A percentile compares a stretch with the other conserved stretches of the same genome.
Evolutionary conservation across 2,888 invertebrate species (phyloP).

Genomic region (Meiosimyza decipiens): DNA sequence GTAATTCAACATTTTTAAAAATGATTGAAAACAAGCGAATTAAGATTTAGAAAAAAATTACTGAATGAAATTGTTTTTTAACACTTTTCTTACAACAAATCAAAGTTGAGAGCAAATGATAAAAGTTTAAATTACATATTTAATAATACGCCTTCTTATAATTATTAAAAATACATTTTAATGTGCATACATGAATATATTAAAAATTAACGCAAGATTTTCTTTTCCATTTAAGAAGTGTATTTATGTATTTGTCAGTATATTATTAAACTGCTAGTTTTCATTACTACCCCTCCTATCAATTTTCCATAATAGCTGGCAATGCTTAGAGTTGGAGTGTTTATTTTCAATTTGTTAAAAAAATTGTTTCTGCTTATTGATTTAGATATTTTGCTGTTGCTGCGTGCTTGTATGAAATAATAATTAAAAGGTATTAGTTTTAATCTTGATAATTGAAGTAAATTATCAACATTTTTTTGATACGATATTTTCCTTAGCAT

Average conservation of each 20-base stretch:
- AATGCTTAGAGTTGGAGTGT: conserved; percentile 36
- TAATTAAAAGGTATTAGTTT: not conserved
- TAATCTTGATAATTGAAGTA: no score
- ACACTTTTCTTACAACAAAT: not conserved
- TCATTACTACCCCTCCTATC: not conserved
- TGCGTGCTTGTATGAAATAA: not conserved
- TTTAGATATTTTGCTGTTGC: not conserved
- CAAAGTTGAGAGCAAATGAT: conserved; percentile 12
- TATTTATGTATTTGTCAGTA: conserved; percentile 19
- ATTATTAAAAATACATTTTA: not conserved
- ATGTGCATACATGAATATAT: conserved; percentile 12
- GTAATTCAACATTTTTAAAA: not conserved
- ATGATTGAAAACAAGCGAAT: not conserved
- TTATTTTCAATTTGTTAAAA: not conserved
- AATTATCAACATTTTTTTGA: no score
- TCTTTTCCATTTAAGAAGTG: not conserved
- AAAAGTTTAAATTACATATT: not conserved
- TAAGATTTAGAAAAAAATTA: not conserved
- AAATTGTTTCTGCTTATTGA: not conserved
- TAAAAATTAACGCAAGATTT: conserved; percentile 7
- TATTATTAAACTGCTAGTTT: not conserved
- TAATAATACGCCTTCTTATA: not conserved
- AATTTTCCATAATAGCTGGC: conserved; percentile 4
- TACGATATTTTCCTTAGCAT: no score
- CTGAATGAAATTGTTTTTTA: not conserved